Evolutionary conservation across 2,797 vertebrate genomes (phyloP), one percentile per base, ranked within the genome.

Genomic region (Tragelaphus eurycerus): DNA sequence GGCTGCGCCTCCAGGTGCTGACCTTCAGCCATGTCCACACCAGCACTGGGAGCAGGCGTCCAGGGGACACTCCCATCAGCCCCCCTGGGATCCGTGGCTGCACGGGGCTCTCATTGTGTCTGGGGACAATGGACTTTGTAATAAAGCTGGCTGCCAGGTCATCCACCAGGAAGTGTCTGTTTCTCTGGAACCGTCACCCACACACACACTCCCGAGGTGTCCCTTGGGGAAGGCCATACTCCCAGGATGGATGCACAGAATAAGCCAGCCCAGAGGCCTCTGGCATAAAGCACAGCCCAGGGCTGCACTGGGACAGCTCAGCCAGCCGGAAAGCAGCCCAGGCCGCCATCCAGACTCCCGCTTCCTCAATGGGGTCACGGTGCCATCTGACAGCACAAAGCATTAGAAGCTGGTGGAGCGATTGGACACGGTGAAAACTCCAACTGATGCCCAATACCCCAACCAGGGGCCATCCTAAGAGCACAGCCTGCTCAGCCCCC

Each of bases 91-190:
- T 31, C 27, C 1, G 2, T 48, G 46, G 76, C 76, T 17, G 48
- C 46, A 31, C 0, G 0, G 46, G 99, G 78, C 94, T 99, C 98
- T 99, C 99, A 13, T 98, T 98, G 17, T 27, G 25, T n/a, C 31
- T 38, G 52, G 50, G 81, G 52, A 55, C 21, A 23, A n/a, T 34
- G 99, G 99, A 99, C 98, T 99, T 99, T 98, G 71, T 74, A 43
- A 99, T 99, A 96, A 99, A 99, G 71, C 99, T 99, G 74, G 99
- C 99, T 99, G 34, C 99, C 0, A 92, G 97, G 98, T 98, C 90
- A 97, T 98, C 50, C 6, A 55, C n/a, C 50, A 34, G 52, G n/a
- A 55, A 7, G n/a, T 31, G 4, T 48, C 76, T 38, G 79, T 34
- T 34, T 85, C 54, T 50, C 67, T n/a, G n/a, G n/a, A 19, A 52